phyloP scores from a whole-genome alignment of 2,888 invertebrate genomes.

The Megalurothrips usitatus region DNA sequence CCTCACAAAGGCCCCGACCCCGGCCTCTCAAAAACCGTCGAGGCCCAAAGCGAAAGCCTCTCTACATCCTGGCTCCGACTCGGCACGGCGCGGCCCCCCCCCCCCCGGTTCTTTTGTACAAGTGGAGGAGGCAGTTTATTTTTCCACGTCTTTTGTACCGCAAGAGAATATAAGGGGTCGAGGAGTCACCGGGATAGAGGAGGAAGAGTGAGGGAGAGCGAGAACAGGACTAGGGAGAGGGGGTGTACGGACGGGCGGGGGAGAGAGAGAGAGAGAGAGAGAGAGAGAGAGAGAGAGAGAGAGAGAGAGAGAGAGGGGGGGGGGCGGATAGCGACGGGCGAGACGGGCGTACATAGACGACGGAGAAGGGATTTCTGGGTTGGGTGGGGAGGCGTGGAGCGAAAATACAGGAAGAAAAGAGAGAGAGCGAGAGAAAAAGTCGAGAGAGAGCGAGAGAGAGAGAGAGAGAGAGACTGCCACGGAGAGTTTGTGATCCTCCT shows the following conservation, averaged over 20 bases:
- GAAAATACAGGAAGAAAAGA: background rate
- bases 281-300: background rate
- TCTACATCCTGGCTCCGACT: no score
- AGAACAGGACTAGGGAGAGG: background rate
- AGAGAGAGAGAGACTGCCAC: background rate
- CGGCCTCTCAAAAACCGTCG: no score
- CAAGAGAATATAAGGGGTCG: background rate
- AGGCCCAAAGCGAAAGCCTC: no score
- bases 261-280: background rate
- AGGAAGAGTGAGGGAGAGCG: background rate
- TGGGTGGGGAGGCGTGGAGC: background rate
- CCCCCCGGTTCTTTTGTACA: background rate
- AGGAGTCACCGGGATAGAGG: background rate
- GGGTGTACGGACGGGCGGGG: background rate
- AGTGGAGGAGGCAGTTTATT: slow-evolving; percentile 11
- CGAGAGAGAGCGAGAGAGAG: background rate
- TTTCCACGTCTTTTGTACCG: background rate
- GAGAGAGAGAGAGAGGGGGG: background rate
- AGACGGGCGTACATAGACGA: background rate
- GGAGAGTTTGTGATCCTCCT: background rate
- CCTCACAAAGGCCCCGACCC: background rate
- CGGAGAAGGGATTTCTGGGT: background rate
- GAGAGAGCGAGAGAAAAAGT: background rate
- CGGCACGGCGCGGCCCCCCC: background rate
- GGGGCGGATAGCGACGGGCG: background rate